Evolutionary conservation across 1,140 invertebrate genomes (phyloP), one percentile per base, ranked within the genome.

Genomic region (Brachionus rubens): DNA sequence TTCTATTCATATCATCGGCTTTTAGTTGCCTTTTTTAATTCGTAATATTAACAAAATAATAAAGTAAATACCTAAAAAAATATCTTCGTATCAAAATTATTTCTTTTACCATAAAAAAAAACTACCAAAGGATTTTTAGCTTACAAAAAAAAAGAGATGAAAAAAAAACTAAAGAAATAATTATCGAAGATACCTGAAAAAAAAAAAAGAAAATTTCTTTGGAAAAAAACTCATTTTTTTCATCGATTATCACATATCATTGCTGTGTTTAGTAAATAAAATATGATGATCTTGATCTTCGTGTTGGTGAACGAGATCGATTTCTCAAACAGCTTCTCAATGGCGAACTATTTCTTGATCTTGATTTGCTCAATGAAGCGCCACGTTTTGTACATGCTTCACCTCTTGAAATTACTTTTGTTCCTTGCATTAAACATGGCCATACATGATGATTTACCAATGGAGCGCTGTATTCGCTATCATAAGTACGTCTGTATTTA

Each of bases 401-500:
- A 21, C 84, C 84, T 77, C 84, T 84, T n/a, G 19, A 50, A 16
- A 84, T 62, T 9, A 80, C 77, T 21, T 77, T 70, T 12, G 77
- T 76, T 10, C 82, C 82, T 76, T 84, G 82, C 77, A 81, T 78
- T 5, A 85, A 79, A 62, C 79, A 78, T 14, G 84, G 82, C 83
- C 83, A 85, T 78, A 85, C 80, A 75, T 85, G 83, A 72, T 84
- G 82, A 79, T 81, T 81, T 19, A 85, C 82, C 3, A 84, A 78
- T 3, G 83, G 82, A 19, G 84, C 82, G 46, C 81, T 81, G 79
- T 82, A 84, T 75, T 85, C 84, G 10, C 82, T 83, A 78, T 85
- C 84, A 77, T 82, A 84, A 75, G 81, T 83, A 65, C 84, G 81
- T n/a, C 84, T 80, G 75, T 85, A 85, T 65, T 83, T 85, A 70